Conservation (phyloP, 2,888 invertebrate genomes). For the Lasioglossum leucozonium region DNA sequence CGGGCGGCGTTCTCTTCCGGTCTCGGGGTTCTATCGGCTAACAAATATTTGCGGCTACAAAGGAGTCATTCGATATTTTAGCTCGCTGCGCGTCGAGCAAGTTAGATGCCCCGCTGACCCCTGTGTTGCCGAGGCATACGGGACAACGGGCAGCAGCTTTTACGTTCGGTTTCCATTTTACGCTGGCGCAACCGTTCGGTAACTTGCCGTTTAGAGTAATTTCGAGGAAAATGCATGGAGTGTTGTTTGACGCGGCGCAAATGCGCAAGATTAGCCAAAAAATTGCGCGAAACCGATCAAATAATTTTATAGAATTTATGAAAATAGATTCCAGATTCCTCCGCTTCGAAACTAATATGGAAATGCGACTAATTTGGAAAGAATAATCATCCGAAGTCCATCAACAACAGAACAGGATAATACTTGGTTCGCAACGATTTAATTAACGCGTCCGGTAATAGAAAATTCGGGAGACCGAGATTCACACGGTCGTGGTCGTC, state of each 20-base stretch:
- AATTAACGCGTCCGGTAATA: neutral
- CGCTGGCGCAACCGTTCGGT: neutral
- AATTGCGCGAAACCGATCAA: too few species aligned
- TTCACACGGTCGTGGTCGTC: neutral
- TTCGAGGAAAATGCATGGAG: too few species aligned
- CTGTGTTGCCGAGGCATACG: conserved; percentile 22
- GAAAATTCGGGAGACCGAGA: neutral
- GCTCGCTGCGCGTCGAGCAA: neutral
- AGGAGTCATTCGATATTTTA: conserved; percentile 45
- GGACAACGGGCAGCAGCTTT: conserved; percentile 2
- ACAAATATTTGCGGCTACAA: conserved; percentile 33
- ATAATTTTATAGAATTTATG: too few species aligned
- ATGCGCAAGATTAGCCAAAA: too few species aligned
- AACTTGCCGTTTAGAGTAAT: too few species aligned
- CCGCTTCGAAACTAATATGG: too few species aligned
- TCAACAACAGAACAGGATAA: too few species aligned
- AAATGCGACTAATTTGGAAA: too few species aligned
- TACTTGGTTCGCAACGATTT: neutral
- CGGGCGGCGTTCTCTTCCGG: neutral
- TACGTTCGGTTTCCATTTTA: neutral
- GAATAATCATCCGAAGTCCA: too few species aligned
- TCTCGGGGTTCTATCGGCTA: neutral
- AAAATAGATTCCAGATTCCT: too few species aligned
- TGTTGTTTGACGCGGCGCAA: too few species aligned
- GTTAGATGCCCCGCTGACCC: conserved; percentile 27